These are phyloP conservation scores for Myopa tessellatipennis DNA, from an alignment of 2,888 invertebrate genomes.

Conservation along the genomic window DNA sequence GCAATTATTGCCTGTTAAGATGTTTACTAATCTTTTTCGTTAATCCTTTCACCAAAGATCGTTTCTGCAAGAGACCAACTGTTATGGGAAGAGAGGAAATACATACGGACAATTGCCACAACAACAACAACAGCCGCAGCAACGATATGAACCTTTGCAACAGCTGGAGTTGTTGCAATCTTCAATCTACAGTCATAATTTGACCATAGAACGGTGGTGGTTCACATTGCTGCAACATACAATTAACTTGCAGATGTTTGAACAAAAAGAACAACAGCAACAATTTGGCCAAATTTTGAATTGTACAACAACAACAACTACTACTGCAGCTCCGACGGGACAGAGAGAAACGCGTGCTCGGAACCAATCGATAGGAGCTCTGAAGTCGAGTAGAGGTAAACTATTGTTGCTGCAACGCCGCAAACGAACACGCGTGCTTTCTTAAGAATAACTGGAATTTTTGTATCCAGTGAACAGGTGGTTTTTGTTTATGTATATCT, in stretches of 20 bases:
- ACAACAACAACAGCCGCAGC: slow-evolving; percentile 38
- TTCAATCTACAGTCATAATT: slow-evolving; percentile 47
- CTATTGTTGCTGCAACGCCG: not conserved
- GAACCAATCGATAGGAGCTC: not conserved
- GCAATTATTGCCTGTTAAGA: not conserved
- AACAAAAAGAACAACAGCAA: slow-evolving; percentile 50
- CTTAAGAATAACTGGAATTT: slow-evolving; percentile 3
- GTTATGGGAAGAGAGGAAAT: slow-evolving; percentile 38
- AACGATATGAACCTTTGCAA: slow-evolving; percentile 25
- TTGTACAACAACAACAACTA: slow-evolving; percentile 34
- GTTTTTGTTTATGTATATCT: not conserved
- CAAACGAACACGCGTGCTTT: slow-evolving; percentile 24
- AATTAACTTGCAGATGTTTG: slow-evolving; percentile 51
- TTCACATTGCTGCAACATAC: slow-evolving; percentile 65
- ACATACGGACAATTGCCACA: slow-evolving; percentile 32
- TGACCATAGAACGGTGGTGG: slow-evolving; percentile 65
- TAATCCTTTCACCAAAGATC: slow-evolving; percentile 52
- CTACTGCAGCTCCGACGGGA: slow-evolving; percentile 19
- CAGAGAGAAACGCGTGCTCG: slow-evolving; percentile 16
- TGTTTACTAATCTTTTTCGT: not conserved
- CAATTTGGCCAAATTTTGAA: not conserved
- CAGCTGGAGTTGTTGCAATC: slow-evolving; percentile 35
- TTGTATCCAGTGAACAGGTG: not conserved
- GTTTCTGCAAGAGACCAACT: slow-evolving; percentile 59
- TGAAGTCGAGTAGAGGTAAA: not conserved